Evolutionary conservation across 2,797 vertebrate species (phyloP), one percentile per base, ranked within the genome.

Genomic region (Thripadectes ignobilis): DNA sequence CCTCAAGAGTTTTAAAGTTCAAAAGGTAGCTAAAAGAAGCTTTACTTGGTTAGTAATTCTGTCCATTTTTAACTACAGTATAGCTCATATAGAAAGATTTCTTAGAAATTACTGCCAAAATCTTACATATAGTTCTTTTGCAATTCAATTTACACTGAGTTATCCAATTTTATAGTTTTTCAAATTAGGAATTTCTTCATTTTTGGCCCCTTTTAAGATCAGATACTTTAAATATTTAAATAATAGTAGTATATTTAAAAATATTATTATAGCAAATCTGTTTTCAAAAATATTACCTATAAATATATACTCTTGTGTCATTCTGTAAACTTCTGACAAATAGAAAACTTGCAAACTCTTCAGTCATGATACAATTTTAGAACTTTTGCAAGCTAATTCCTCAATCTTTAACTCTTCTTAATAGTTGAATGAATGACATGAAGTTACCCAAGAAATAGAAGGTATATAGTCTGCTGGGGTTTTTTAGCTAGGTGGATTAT

Each of bases 381-480:
- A 86, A 59, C 8, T 32, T 55, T 12, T 54, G 8, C 9, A 6
- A 59, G 14, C 1, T 36, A n/a, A 27, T 63, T 75, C 11, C 16
- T 85, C 57, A 32, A 49, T 48, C 4, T 74, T 67, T 39, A 46
- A 10, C 10, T 51, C 24, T 27, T 85, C 51, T 58, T 12, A n/a
- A 74, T 85, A 75, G 19, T 52, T 59, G 20, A 67, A 48, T 63
- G 4, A 39, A 22, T 0, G 0, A 3, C 14, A 46, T 9, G 2
- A 51, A 23, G 57, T 72, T 59, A 65, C 10, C 19, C 2, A 3
- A 84, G 14, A 78, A 78, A 79, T 52, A n/a, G 2, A 20, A 0
- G 4, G 2, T 59, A 22, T 4, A 6, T 45, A 45, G 52, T 59
- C 5, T 71, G 19, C 7, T 61, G 24, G 14, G 2, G 4, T 52